phyloP scores from a whole-genome alignment of 53 echinoderm and acorn worm species.

The Antedon mediterranea region DNA sequence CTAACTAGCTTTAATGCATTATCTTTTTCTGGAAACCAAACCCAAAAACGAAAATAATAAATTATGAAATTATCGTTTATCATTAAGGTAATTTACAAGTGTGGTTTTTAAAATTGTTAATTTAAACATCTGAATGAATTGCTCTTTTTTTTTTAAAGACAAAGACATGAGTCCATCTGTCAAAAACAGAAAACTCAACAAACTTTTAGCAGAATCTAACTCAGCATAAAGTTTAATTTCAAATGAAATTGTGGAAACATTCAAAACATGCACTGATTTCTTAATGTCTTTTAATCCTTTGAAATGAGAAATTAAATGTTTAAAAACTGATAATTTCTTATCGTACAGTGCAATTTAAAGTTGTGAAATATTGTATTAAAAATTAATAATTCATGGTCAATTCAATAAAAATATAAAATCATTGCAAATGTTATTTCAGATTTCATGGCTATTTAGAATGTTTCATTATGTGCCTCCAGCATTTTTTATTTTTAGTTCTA shows the following conservation, averaged over 20 bases:
- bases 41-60: neutral
- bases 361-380: neutral
- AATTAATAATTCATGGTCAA: neutral
- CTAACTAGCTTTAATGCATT: neutral
- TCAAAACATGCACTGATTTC: too few relatives aligned
- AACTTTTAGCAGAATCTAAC: too few relatives aligned
- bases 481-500: neutral
- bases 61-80: neutral
- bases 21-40: neutral
- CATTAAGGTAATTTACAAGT: neutral
- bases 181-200: too few relatives aligned
- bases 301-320: too few relatives aligned
- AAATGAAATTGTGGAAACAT: too few relatives aligned
- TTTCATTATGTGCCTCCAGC: neutral
- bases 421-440: neutral
- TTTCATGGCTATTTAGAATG: neutral
- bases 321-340: too few relatives aligned
- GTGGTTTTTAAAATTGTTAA: neutral
- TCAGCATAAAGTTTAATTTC: too few relatives aligned
- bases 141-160: too few relatives aligned
- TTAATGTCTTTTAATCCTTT: too few relatives aligned
- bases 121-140: neutral
- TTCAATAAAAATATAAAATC: neutral
- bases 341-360: too few relatives aligned
- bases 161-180: too few relatives aligned